A percentile compares a stretch with the other conserved stretches of the same genome.
Evolutionary conservation across 2,888 invertebrate species (phyloP).

Genomic region (Pinctada fucata): DNA sequence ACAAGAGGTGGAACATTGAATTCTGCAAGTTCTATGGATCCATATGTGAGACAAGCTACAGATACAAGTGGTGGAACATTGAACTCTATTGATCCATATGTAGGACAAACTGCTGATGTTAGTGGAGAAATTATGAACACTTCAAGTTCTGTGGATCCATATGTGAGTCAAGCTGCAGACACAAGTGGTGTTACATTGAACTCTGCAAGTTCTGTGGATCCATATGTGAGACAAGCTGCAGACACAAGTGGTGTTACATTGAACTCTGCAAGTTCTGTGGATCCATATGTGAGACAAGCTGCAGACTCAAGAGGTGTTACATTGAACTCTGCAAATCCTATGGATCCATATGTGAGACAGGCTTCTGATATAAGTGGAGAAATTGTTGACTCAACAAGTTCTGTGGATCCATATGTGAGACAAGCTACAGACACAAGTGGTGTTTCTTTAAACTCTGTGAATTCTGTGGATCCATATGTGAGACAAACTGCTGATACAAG

Average conservation of each 20-base stretch:
- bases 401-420: slow-evolving; percentile 1
- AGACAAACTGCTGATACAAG: background rate
- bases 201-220: slow-evolving; percentile 6
- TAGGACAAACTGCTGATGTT: slow-evolving; percentile 6
- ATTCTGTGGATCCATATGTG: background rate
- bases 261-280: background rate
- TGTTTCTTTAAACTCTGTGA: background rate
- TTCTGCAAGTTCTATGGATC: background rate
- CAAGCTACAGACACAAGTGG: background rate
- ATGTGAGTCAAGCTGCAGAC: slow-evolving; percentile 3
- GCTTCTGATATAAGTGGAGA: background rate
- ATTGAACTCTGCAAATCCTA: background rate
- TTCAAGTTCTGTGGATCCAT: slow-evolving; percentile 6
- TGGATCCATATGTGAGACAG: slow-evolving; percentile 5
- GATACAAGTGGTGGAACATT: background rate
- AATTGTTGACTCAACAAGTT: background rate
- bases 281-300: slow-evolving; percentile 10
- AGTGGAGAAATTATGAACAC: background rate
- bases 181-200: background rate
- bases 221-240: slow-evolving; percentile 12
- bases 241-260: background rate
- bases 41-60: background rate
- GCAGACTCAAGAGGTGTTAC: background rate
- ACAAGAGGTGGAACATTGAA: background rate
- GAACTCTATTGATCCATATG: slow-evolving; percentile 9